A percentile compares a stretch with the other conserved stretches of the same genome.
Evolutionary conservation across 1,140 invertebrate species (phyloP).

Genomic region (Drosophila arizonae): DNA sequence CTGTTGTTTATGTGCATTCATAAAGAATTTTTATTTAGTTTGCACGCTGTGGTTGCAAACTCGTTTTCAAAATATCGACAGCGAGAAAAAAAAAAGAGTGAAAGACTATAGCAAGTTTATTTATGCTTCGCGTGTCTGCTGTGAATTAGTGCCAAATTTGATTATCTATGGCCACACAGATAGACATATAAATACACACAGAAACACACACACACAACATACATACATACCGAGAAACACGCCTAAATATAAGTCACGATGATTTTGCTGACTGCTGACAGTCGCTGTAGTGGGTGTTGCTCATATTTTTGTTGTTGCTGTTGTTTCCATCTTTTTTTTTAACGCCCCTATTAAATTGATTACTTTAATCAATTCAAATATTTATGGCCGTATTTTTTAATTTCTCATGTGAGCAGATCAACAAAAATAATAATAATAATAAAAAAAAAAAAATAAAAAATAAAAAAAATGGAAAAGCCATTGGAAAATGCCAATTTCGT

Average conservation of each 20-base stretch:
- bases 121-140: slow-evolving; percentile 80
- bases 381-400: slow-evolving; percentile 52
- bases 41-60: slow-evolving; percentile 58
- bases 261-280: slow-evolving; percentile 31
- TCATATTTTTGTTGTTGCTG: slow-evolving; percentile 21
- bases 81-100: slow-evolving; percentile 36
- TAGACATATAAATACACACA: slow-evolving; percentile 28
- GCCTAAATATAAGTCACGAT: slow-evolving; percentile 67
- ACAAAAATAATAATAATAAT: too few species aligned
- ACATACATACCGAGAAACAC: slow-evolving; percentile 43
- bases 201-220: slow-evolving; percentile 1
- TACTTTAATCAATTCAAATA: slow-evolving; percentile 61
- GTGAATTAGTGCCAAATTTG: slow-evolving; percentile 81
- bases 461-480: background rate
- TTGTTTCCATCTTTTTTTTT: slow-evolving; percentile 20
- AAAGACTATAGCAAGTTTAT: slow-evolving; percentile 74
- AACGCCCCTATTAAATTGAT: slow-evolving; percentile 65
- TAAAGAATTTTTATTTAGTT: slow-evolving; percentile 40
- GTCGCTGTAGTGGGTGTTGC: slow-evolving; percentile 22
- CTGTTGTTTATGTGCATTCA: background rate
- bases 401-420: slow-evolving; percentile 2
- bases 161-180: slow-evolving; percentile 74
- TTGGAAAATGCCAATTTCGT: background rate
- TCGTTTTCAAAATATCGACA: slow-evolving; percentile 47
- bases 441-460: background rate